Conservation (phyloP, 92 coral and sea anemone genomes). For the Montipora capitata region DNA sequence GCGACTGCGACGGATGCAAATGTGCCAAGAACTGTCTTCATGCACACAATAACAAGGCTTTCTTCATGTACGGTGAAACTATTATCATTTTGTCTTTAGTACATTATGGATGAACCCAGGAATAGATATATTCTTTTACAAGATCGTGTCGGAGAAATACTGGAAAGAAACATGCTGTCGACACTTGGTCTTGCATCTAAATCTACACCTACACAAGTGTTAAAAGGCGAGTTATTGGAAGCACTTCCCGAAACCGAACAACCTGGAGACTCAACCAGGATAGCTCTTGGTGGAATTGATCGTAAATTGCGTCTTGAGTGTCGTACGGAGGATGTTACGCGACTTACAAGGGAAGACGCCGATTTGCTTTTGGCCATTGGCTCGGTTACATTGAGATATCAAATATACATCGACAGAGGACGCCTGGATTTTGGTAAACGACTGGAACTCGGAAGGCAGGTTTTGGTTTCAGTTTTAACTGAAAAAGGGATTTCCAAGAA, state of each 20-base stretch:
- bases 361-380: conserved; percentile 76
- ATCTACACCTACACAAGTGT: conserved; percentile 40
- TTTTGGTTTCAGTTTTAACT: conserved; percentile 57
- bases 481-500: conserved; percentile 46
- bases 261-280: conserved; percentile 64
- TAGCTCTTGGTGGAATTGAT: conserved; percentile 68
- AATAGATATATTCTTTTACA: conserved; percentile 45
- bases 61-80: not conserved
- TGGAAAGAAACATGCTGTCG: conserved; percentile 32
- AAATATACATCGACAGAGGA: conserved; percentile 66
- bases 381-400: conserved; percentile 66
- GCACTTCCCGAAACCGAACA: conserved; percentile 78
- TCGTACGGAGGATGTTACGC: not conserved
- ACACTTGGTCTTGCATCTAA: conserved; percentile 22
- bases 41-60: not conserved
- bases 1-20: not conserved
- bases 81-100: not conserved
- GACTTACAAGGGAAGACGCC: conserved; percentile 18
- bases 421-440: conserved; percentile 44
- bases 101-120: conserved; percentile 39
- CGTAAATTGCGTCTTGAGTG: conserved; percentile 30
- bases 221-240: conserved; percentile 74
- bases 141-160: conserved; percentile 50
- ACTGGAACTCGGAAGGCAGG: not conserved
- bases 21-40: not conserved